Evolutionary conservation across 2,113 vertebrate species (phyloP).

Genomic region (Felis chaus): DNA sequence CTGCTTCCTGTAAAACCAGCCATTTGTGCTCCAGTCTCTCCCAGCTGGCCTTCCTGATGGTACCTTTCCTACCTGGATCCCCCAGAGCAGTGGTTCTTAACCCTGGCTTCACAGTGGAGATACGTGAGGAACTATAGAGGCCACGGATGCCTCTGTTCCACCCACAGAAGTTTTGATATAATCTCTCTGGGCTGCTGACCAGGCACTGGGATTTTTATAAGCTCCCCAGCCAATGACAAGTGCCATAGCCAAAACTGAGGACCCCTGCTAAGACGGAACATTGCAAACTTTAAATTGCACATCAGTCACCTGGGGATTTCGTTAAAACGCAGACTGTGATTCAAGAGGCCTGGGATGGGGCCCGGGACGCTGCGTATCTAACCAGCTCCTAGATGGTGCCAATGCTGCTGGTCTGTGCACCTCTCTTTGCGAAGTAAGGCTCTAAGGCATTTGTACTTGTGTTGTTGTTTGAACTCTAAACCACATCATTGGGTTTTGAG

Average conservation of each 20-base stretch:
- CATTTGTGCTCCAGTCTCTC: not conserved
- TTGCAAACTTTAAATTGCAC: not conserved
- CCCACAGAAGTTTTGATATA: not conserved
- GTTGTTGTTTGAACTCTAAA: not conserved
- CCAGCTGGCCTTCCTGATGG: not conserved
- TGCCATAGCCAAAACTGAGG: not conserved
- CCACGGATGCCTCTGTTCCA: not conserved
- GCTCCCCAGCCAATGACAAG: not conserved
- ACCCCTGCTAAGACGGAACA: not conserved
- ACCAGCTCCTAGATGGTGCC: not conserved
- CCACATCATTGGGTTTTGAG: not conserved
- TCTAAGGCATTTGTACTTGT: not conserved
- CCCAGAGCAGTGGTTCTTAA: not conserved
- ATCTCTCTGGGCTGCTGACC: not conserved
- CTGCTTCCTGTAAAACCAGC: not conserved
- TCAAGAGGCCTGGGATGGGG: not conserved
- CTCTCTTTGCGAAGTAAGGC: not conserved
- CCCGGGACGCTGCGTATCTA: not conserved
- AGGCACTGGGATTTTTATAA: not conserved
- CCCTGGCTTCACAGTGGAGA: not conserved
- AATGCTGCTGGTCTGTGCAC: not conserved
- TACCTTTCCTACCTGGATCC: not conserved
- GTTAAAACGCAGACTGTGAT: not conserved
- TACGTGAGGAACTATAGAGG: not conserved
- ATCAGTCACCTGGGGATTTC: not conserved